Evolutionary conservation across 2,113 vertebrate species (phyloP), one percentile per base, ranked within the genome.

Genomic region (Hepsetus odoe): DNA sequence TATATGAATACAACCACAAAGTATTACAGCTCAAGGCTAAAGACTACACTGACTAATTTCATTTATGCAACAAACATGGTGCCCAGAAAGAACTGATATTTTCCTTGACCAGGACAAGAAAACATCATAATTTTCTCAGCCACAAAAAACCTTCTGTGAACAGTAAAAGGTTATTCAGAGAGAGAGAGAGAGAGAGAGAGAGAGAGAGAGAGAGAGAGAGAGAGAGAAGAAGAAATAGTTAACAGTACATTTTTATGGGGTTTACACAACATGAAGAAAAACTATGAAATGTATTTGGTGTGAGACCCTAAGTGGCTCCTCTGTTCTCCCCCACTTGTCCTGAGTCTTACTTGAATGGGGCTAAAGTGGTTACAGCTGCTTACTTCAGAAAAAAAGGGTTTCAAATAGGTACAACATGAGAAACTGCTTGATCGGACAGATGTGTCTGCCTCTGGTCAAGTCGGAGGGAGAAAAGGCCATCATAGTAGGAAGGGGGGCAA

Each of bases 291-390:
- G 74, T 42, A 71, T 73, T 75, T 70, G 26, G 80, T 59, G 10
- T 12, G 42, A 77, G 77, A 80, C 75, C 83, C 83, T 68, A 79
- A 56, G 84, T 86, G 83, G 82, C 80, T 79, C 73, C 86, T 76
- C 82, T 80, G 35, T 51, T 71, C 77, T 81, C 72, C 85, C 76
- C 70, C 74, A 59, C 44, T 67, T 68, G 61, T 83, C 79, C 71
- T 49, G 62, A 64, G 73, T 66, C 80, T 84, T 72, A 84, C 87
- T 90, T 84, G 74, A 87, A 87, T 74, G 58, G 75, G 85, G 30
- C 83, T 77, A 88, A 90, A 93, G 90, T 87, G 88, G 83, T 90
- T 92, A 86, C 93, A 94, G 92, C 92, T 94, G 92, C 79, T 82
- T 86, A 77, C 79, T 85, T 85, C 71, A n/a, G 58, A 76, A 79